Evolutionary conservation across 2,888 invertebrate genomes (phyloP), one percentile per base, ranked within the genome.

Genomic region (Pollenia angustigena): DNA sequence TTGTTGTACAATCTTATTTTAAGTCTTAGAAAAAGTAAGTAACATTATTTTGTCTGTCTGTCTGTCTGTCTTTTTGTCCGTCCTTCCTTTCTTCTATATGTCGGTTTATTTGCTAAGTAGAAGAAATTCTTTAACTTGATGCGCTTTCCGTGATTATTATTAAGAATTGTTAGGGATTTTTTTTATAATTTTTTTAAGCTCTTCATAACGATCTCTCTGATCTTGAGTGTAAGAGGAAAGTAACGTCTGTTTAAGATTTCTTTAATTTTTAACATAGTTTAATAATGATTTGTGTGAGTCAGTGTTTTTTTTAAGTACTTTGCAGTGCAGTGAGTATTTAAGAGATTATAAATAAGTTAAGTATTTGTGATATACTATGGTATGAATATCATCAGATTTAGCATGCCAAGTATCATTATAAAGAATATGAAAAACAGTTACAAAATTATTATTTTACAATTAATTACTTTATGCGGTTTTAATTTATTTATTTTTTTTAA

Each of bases 61-160:
- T 42, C 64, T 18, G 68, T 42, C 60, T 42, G 52, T 64, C 46
- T 6, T 2, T 16, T 32, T n/a, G 23, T 58, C 12, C 40, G 10
- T 72, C 42, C 32, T 16, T 48, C 4, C 42, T 62, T 56, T 46
- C 46, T 58, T 14, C 32, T 48, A 52, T 48, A 58, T 48, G 85
- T 75, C 72, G 71, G 54, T 72, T 83, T 66, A 78, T 83, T 69
- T 71, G 32, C 42, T 78, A 83, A 83, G 72, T 71, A 50, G 64
- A 83, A 58, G 78, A 79, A 84, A 72, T 84, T 84, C 83, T 72
- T 84, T 18, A 84, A 66, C 79, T 79, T 84, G 78, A 74, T 84
- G 79, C 72, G 64, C 79, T 84, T 84, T 84, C 60, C 79, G 3
- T 79, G 78, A 84, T 79, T 79, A 79, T 74, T 54, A 60, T 18